Percentiles rank a stretch among this genome's conserved stretches.
Evolutionary conservation across 1,140 invertebrate species (phyloP).

Genomic region (Drosophila pseudoobscura): DNA sequence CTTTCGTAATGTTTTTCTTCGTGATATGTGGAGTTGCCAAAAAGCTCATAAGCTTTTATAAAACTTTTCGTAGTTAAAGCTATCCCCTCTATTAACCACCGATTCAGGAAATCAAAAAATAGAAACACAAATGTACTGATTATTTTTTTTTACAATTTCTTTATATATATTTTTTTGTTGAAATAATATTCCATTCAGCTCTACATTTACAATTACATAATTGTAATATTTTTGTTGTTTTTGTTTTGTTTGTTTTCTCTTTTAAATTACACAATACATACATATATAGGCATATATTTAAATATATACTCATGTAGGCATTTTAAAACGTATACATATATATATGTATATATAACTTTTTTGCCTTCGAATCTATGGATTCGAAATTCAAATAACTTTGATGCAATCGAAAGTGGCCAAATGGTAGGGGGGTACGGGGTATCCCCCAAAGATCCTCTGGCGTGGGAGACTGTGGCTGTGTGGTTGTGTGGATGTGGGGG

Average conservation of each 20-base stretch:
- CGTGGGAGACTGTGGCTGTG: neutral
- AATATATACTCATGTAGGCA: slow-evolving; percentile 73
- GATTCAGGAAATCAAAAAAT: neutral
- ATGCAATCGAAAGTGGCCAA: slow-evolving; percentile 50
- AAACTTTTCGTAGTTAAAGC: slow-evolving; percentile 1
- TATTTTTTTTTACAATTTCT: slow-evolving; percentile 57
- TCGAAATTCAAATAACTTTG: slow-evolving; percentile 46
- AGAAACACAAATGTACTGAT: neutral
- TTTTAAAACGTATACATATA: slow-evolving; percentile 78
- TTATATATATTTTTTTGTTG: slow-evolving; percentile 69
- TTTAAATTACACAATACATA: slow-evolving; percentile 70
- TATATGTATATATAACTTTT: slow-evolving; percentile 63
- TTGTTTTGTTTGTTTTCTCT: slow-evolving; percentile 46
- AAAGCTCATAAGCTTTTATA: neutral
- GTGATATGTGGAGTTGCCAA: too few species aligned
- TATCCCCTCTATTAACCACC: neutral
- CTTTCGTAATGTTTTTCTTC: too few species aligned
- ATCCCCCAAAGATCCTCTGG: slow-evolving; percentile 24
- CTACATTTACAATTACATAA: slow-evolving; percentile 81
- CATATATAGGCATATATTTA: slow-evolving; percentile 51
- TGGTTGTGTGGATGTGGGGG: slow-evolving; percentile 9
- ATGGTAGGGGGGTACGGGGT: slow-evolving; percentile 35
- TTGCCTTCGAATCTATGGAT: slow-evolving; percentile 37
- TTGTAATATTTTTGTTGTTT: slow-evolving; percentile 63
- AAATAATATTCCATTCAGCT: slow-evolving; percentile 78